Evolutionary conservation across 2,888 invertebrate species (phyloP), one percentile per base, ranked within the genome.

Genomic region (Parnassius smintheus): DNA sequence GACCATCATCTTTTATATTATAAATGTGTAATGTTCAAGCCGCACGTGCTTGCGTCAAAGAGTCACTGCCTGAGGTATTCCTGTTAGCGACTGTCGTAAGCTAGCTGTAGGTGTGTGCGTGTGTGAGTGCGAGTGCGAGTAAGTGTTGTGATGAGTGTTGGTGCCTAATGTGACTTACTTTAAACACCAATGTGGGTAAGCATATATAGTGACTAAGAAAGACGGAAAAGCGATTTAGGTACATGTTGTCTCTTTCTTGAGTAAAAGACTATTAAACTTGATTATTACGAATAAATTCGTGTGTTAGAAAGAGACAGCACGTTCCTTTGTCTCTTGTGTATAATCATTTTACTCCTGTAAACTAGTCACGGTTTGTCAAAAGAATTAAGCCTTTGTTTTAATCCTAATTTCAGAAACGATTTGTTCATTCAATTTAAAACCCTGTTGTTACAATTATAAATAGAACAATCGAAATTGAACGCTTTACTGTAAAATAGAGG

Each of bases 301-400:
- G 22, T 11, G n/a, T 8, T 13, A 25, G 18, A 48, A n/a, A 49
- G 49, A 12, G 60, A 53, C 13, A 25, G 59, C 46, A 52, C 46
- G 58, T 50, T 12, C 10, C 9, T 55, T 13, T 35, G 11, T 42
- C 48, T 22, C 42, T n/a, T 18, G 18, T 18, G 11, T 10, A 44
- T 41, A 44, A 2, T 35, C 41, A 9, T 52, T 56, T 56, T 51
- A 56, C 52, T 52, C 54, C 57, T 54, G 53, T 62, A 62, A 7
- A 54, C 48, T 25, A 56, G 25, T 48, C 11, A 4, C 22, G 9
- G 18, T 45, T 13, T 55, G 35, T 53, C 35, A 9, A 13, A 59
- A 41, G 3, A 3, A 35, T 35, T 25, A 25, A 25, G 35, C 7
- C 7, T 7, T 18, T 35, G 35, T 35, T 7, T 2, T 25, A 25